These are phyloP conservation scores for Muscidifurax raptorellus DNA, from an alignment of 1,140 invertebrate species.

Conservation along the genomic window DNA sequence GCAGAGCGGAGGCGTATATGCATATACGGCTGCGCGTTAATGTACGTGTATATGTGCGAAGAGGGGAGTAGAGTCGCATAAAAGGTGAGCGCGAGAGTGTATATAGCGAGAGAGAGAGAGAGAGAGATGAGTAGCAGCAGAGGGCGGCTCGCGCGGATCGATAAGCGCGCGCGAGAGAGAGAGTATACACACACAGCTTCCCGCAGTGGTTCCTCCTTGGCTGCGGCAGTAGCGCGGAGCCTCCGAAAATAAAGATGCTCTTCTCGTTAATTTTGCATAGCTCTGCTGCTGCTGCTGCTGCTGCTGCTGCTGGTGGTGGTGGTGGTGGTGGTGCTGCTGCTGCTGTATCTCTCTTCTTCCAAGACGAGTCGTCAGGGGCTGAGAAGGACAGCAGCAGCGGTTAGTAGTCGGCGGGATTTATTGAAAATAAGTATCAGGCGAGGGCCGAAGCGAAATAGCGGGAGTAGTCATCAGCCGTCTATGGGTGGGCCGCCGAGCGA, in stretches of 20 bases:
- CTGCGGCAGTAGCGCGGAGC: neutral
- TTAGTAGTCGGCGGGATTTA: no score
- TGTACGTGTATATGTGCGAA: neutral
- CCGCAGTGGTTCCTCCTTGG: neutral
- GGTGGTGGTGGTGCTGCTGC: no score
- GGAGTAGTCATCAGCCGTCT: conserved; percentile 40
- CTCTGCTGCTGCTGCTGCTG: neutral
- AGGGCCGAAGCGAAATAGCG: neutral
- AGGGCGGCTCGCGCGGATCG: neutral
- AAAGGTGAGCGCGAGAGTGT: neutral
- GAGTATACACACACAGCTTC: neutral
- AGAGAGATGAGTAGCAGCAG: neutral
- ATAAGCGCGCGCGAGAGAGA: neutral
- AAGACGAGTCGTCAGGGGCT: no score
- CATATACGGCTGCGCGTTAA: no score
- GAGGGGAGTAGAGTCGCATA: neutral
- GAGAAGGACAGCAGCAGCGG: no score
- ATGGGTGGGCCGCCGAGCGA: conserved; percentile 81
- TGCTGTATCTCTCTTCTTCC: neutral
- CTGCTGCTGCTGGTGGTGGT: neutral
- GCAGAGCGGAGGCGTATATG: neutral
- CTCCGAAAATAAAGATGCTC: neutral
- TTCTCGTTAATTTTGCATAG: neutral
- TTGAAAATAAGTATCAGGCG: no score
- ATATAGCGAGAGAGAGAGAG: neutral